phyloP scores from a whole-genome alignment of 2,113 vertebrate species.

The Thoracochromis brauschi region DNA sequence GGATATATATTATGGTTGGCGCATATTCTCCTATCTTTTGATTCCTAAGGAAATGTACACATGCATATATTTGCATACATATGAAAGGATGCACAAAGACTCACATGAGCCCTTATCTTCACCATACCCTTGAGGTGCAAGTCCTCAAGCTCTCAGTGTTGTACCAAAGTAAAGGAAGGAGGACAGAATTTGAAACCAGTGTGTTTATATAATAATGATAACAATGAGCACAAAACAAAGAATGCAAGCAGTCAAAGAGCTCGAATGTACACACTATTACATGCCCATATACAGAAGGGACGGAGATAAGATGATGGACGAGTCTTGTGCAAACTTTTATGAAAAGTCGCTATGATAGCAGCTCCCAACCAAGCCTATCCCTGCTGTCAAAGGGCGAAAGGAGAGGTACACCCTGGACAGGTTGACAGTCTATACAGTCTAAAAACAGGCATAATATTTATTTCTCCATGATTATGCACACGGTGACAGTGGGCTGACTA shows the following conservation, averaged over 20 bases:
- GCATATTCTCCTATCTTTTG: slow-evolving; percentile 21
- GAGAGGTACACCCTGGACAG: accelerated
- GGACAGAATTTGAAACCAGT: slow-evolving; percentile 15
- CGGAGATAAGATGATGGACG: not conserved
- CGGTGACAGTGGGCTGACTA: not conserved
- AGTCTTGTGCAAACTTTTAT: not conserved
- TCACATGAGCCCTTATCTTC: slow-evolving; percentile 31
- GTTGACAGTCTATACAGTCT: no score
- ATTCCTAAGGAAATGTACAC: slow-evolving; percentile 45
- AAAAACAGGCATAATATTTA: not conserved
- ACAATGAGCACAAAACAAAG: slow-evolving; percentile 13
- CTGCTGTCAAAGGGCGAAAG: not conserved
- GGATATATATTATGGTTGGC: not conserved
- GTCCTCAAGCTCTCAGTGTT: not conserved
- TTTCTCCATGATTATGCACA: not conserved
- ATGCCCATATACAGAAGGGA: not conserved
- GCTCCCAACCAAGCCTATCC: not conserved
- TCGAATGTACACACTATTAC: not conserved
- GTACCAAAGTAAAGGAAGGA: slow-evolving; percentile 24
- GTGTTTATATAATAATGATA: not conserved
- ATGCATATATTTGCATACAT: slow-evolving; percentile 43
- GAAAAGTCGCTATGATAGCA: not conserved
- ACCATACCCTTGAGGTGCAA: slow-evolving; percentile 27
- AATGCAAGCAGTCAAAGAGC: not conserved
- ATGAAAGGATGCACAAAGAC: slow-evolving; percentile 9